A percentile compares a stretch with the other conserved stretches of the same genome.
These are phyloP conservation scores for Ectropis grisescens DNA, from an alignment of 1,140 invertebrate species.

Conservation along the genomic window DNA sequence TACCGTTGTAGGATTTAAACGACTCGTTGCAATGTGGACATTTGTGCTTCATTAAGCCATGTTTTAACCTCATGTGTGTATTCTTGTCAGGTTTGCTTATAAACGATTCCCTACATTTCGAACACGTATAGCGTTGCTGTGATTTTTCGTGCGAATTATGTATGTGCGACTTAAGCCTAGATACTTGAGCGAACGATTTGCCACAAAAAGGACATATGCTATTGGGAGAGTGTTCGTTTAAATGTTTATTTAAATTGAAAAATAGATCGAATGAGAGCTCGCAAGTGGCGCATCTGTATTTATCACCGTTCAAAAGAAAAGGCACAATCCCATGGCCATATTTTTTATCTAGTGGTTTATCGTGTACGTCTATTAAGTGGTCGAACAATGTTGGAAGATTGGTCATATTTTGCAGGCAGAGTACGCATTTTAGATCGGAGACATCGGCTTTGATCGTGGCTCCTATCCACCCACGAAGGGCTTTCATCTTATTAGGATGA, in stretches of 20 bases:
- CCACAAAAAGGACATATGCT: slow-evolving; percentile 57
- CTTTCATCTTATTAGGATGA: slow-evolving; percentile 34
- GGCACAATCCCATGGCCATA: slow-evolving; percentile 39
- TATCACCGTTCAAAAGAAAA: slow-evolving; percentile 26
- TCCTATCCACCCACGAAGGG: slow-evolving; percentile 27
- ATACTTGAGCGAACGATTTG: slow-evolving; percentile 39
- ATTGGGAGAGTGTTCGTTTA: slow-evolving; percentile 55
- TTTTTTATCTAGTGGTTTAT: slow-evolving; percentile 31
- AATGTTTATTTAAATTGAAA: slow-evolving; percentile 47
- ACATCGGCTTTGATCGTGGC: slow-evolving; percentile 47
- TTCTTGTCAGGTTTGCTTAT: slow-evolving; percentile 25
- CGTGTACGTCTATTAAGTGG: slow-evolving; percentile 19
- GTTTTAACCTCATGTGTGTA: slow-evolving; percentile 29
- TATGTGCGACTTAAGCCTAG: slow-evolving; percentile 41
- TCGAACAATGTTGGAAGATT: slow-evolving; percentile 19
- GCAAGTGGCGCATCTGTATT: slow-evolving; percentile 41
- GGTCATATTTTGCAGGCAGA: slow-evolving; percentile 26
- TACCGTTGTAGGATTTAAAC: slow-evolving; percentile 62
- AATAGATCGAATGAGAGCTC: slow-evolving; percentile 39
- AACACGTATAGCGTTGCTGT: slow-evolving; percentile 41
- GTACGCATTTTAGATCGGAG: slow-evolving; percentile 31
- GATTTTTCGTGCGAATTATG: slow-evolving; percentile 13
- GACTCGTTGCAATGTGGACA: slow-evolving; percentile 64
- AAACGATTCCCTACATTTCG: slow-evolving; percentile 45
- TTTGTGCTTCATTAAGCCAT: slow-evolving; percentile 36